These are phyloP conservation scores for Ondatra zibethicus DNA, from an alignment of 2,113 vertebrate genomes.

Conservation along the genomic window DNA sequence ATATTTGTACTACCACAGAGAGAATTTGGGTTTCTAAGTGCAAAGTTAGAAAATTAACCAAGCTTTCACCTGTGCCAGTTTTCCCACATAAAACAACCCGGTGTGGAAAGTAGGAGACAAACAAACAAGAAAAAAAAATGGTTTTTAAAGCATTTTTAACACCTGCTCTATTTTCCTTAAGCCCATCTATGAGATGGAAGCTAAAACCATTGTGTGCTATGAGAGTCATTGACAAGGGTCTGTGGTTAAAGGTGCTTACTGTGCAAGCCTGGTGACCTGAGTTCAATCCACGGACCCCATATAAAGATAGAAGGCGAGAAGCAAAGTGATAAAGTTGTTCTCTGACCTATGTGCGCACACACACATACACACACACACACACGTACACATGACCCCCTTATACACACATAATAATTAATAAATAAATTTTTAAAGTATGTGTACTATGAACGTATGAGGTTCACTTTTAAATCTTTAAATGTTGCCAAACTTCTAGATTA, in stretches of 20 bases:
- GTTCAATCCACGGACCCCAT: background rate
- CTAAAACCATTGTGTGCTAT: constrained; percentile 7
- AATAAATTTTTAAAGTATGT: background rate
- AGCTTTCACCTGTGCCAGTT: constrained; percentile 42
- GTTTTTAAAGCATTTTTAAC: constrained; percentile 36
- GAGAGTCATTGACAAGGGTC: background rate
- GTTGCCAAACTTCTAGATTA: constrained; percentile 27
- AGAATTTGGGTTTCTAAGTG: constrained; percentile 52
- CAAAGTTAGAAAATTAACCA: constrained; percentile 47
- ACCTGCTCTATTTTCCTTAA: constrained; percentile 23
- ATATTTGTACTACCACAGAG: constrained; percentile 55
- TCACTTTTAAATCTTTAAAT: constrained; percentile 41
- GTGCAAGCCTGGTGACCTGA: background rate
- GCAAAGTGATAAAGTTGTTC: background rate
- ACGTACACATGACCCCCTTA: background rate
- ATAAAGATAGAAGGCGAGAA: background rate
- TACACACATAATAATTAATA: background rate
- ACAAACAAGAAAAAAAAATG: background rate
- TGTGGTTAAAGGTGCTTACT: background rate
- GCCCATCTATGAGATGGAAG: background rate
- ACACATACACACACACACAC: background rate
- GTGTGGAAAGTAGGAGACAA: background rate
- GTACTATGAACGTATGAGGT: background rate
- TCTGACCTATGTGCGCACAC: background rate
- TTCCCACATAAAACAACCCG: constrained; percentile 14